These are phyloP conservation scores for Sebastes matsubarae DNA, from an alignment of 2,797 vertebrate genomes.

Conservation along the genomic window DNA sequence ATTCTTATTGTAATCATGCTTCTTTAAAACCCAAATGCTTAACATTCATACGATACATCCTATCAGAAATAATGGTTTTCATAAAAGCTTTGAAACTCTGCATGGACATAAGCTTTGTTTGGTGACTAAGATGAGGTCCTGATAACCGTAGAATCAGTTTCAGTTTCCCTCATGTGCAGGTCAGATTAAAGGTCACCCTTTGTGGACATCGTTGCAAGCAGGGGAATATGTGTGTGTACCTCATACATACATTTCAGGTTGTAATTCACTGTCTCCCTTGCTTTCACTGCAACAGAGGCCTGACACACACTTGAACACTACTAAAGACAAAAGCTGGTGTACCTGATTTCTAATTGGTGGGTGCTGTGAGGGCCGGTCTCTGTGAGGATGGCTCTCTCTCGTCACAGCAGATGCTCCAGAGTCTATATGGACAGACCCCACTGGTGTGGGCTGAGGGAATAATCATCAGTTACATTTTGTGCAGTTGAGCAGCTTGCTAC, in stretches of 20 bases:
- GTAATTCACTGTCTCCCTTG: not conserved
- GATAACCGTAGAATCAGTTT: not conserved
- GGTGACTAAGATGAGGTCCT: not conserved
- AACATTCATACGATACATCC: not conserved
- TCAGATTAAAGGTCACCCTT: not conserved
- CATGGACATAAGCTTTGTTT: not conserved
- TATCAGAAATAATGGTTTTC: not conserved
- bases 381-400: conserved; percentile 91
- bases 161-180: not conserved
- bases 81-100: not conserved
- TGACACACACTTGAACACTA: not conserved
- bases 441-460: conserved; percentile 90
- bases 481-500: not conserved
- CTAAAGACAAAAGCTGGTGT: conserved; percentile 11
- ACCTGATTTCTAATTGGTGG: conserved; percentile 96
- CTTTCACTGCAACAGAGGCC: not conserved
- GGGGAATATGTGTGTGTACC: not conserved
- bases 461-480: not conserved
- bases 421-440: conserved; percentile 95
- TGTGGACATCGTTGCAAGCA: not conserved
- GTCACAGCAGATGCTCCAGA: conserved; percentile 92
- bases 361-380: conserved; percentile 92
- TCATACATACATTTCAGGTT: not conserved
- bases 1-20: not conserved
- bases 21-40: not conserved